Evolutionary conservation across 2,797 vertebrate species (phyloP).

Genomic region (Lacerta agilis): DNA sequence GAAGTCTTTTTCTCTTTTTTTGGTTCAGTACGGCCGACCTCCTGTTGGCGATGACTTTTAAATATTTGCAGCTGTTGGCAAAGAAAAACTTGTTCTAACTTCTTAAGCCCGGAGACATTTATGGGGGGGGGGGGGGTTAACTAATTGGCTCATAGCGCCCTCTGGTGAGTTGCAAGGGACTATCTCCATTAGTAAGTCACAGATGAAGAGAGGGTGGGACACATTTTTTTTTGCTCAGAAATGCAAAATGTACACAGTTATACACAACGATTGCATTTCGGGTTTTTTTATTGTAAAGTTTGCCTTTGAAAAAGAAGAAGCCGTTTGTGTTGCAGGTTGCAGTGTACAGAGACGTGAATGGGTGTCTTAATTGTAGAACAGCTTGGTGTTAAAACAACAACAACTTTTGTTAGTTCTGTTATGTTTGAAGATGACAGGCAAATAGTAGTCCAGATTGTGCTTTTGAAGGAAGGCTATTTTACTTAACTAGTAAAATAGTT

Average conservation of each 20-base stretch:
- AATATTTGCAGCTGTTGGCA: conserved; percentile 29
- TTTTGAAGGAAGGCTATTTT: not conserved
- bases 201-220: not conserved
- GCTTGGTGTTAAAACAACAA: not conserved
- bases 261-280: not conserved
- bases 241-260: too few species aligned
- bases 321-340: not conserved
- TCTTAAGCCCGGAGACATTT: conserved; percentile 32
- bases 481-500: not conserved
- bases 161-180: conserved; percentile 42
- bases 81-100: conserved; percentile 67
- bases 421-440: not conserved
- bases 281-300: not conserved
- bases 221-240: not conserved
- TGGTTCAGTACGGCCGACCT: not conserved
- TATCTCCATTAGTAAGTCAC: not conserved
- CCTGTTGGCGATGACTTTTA: not conserved
- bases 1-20: not conserved
- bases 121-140: not conserved
- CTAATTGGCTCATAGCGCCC: conserved; percentile 57
- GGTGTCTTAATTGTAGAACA: too few species aligned
- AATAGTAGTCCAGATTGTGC: not conserved
- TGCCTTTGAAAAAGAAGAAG: not conserved
- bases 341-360: not conserved
- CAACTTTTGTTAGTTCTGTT: not conserved